phyloP scores from a whole-genome alignment of 1,140 invertebrate genomes.

The Atta cephalotes region DNA sequence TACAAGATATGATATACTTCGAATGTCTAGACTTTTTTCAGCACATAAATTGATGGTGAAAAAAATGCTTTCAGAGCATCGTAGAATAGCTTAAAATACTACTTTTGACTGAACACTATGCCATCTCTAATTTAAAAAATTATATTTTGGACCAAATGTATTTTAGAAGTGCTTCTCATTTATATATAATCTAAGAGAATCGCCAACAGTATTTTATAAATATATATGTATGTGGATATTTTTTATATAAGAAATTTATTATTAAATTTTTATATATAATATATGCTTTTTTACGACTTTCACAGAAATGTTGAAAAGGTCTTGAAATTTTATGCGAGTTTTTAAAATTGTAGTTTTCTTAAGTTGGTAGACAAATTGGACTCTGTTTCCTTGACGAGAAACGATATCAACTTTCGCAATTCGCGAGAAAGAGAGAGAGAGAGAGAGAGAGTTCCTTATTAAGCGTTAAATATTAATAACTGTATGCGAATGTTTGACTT shows the following conservation, averaged over 20 bases:
- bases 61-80: too few species aligned
- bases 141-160: too few species aligned
- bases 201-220: background rate
- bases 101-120: too few species aligned
- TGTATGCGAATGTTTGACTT: constrained; percentile 1
- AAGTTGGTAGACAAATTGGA: constrained; percentile 9
- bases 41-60: too few species aligned
- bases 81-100: too few species aligned
- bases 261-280: background rate
- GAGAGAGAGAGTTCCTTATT: constrained; percentile 10
- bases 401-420: background rate
- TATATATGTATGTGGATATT: background rate
- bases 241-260: background rate
- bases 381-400: background rate
- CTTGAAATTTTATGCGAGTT: background rate
- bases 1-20: too few species aligned
- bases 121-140: too few species aligned
- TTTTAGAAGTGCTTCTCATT: too few species aligned
- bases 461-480: constrained; percentile 40
- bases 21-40: too few species aligned
- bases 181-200: background rate
- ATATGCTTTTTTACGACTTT: background rate
- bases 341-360: background rate
- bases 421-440: background rate
- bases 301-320: background rate